These are phyloP conservation scores for Disparrhopalites patrizii DNA, from an alignment of 2,888 invertebrate species.

Conservation along the genomic window DNA sequence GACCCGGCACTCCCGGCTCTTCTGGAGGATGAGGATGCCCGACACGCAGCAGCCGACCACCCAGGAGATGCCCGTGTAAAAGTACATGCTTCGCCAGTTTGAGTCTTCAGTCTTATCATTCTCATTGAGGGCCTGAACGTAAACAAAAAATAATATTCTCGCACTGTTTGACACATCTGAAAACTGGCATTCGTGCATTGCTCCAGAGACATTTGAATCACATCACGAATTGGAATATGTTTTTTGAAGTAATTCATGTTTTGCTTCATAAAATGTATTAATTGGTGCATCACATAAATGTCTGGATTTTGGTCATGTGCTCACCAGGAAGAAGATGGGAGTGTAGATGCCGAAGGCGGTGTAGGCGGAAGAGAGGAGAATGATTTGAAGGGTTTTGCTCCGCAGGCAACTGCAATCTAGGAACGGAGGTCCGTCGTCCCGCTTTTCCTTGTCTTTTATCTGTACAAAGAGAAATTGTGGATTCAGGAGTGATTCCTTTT, in stretches of 20 bases:
- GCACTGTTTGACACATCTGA: neutral
- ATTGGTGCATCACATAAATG: neutral
- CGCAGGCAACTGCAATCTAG: slow-evolving; percentile 80
- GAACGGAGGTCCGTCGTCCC: slow-evolving; percentile 75
- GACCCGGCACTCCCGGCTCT: slow-evolving; percentile 77
- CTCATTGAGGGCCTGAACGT: too few relatives aligned
- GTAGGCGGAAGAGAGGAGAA: slow-evolving; percentile 74
- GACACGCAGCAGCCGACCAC: slow-evolving; percentile 75
- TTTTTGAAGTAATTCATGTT: too few relatives aligned
- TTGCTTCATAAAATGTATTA: neutral
- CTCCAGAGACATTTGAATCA: neutral
- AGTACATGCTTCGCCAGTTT: too few relatives aligned
- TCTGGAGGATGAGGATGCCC: slow-evolving; percentile 69
- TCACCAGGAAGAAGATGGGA: slow-evolving; percentile 73
- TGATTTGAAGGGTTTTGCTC: slow-evolving; percentile 68
- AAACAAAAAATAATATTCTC: neutral
- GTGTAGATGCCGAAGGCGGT: slow-evolving; percentile 79
- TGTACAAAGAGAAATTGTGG: slow-evolving; percentile 49
- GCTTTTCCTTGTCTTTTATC: slow-evolving; percentile 63
- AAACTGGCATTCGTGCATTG: neutral
- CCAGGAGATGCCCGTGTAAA: slow-evolving; percentile 78
- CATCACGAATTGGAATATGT: too few relatives aligned
- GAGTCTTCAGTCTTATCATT: too few relatives aligned
- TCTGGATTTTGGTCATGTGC: neutral
- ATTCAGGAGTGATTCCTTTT: too few relatives aligned